Evolutionary conservation across 2,888 invertebrate species (phyloP), one percentile per base, ranked within the genome.

Genomic region (Plemyria rubiginata): DNA sequence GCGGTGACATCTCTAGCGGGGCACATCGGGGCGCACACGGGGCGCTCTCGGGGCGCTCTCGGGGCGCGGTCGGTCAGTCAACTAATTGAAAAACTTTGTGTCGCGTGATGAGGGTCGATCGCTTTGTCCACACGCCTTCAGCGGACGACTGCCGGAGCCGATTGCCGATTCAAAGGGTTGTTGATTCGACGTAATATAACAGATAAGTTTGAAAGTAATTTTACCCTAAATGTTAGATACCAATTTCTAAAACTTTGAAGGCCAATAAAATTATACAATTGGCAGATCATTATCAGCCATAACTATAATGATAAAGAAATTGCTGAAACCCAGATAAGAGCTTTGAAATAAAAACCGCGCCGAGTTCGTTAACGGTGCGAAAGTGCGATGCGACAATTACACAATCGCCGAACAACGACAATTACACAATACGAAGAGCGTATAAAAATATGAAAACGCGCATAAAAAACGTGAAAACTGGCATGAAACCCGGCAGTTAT

Each of bases 41-140:
- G 62, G 65, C 71, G 62, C 57, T 64, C n/a, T n/a, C n/a, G n/a
- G n/a, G n/a, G 63, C 46, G 22, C 22, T 22, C 22, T 22, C 22
- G 22, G 65, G 65, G 55, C 57, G 71, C 61, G 77, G 75, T 76
- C 74, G 78, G 84, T 79, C 84, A 82, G 84, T 79, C 84, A 82
- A 79, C 87, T 90, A 90, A 90, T 90, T 88, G 88, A 85, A 90
- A 90, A 90, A 90, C 79, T 90, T 89, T 79, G 62, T 74, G 82
- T 82, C 81, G 81, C 79, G 76, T 70, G 71, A 74, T 61, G 70
- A 73, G 76, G 73, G 74, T 73, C 55, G 68, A 50, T 52, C 69
- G 68, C 55, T 58, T 48, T 55, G 73, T 76, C 73, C 54, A 63
- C 69, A 70, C 66, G 70, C 73, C 79, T 68, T 76, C 75, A 73